Percentiles rank a stretch among this genome's conserved stretches.
Conservation (phyloP, 2,113 vertebrate genomes). For the Muntiacus muntjak region DNA sequence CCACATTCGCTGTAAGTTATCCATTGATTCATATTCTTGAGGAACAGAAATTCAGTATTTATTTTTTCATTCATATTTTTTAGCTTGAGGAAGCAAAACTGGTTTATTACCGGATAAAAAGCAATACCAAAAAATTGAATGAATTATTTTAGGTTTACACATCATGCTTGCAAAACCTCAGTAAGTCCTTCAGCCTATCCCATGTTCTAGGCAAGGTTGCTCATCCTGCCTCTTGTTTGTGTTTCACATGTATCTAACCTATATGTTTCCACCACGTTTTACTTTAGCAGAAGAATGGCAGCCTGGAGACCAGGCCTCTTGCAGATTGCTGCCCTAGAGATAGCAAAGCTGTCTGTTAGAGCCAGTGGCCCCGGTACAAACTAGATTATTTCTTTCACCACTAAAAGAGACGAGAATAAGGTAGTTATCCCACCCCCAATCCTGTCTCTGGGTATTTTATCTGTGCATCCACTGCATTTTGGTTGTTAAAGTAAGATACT, state of each 20-base stretch:
- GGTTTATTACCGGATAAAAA: background rate
- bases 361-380: too few species aligned
- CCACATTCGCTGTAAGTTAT: background rate
- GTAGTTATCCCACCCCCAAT: background rate
- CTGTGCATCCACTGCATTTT: background rate
- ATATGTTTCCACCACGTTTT: background rate
- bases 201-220: background rate
- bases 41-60: background rate
- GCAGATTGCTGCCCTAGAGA: background rate
- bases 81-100: background rate
- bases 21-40: background rate
- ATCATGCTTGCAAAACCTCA: background rate
- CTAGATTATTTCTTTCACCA: background rate
- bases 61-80: background rate
- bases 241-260: background rate
- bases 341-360: background rate
- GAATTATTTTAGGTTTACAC: background rate
- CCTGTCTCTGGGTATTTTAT: background rate
- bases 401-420: background rate
- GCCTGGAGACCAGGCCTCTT: background rate
- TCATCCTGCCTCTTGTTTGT: background rate
- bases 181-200: background rate
- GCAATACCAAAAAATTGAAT: background rate
- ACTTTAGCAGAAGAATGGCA: background rate
- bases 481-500: background rate